Percentiles rank a stretch among this genome's conserved stretches.
Evolutionary conservation across 2,888 invertebrate genomes (phyloP).

Genomic region (Cremastobaeus sp.): DNA sequence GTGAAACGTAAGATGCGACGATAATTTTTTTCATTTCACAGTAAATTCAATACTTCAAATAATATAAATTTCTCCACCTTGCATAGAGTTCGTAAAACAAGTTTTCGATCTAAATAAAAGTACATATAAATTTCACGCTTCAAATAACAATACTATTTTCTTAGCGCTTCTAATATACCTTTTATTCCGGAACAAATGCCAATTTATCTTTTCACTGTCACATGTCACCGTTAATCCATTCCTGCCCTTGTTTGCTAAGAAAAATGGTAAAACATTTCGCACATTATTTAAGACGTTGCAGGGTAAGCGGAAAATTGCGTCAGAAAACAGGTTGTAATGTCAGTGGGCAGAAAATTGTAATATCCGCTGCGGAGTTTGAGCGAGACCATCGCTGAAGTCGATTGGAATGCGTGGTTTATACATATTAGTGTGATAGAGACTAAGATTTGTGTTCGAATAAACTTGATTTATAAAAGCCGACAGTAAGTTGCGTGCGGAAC

Average conservation of each 20-base stretch:
- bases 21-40: no score
- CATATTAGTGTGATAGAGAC: conserved; percentile 50
- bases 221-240: conserved; percentile 45
- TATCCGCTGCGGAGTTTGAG: conserved; percentile 27
- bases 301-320: conserved; percentile 24
- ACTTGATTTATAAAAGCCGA: conserved; percentile 69
- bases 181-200: conserved; percentile 33
- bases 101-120: conserved; percentile 7
- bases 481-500: conserved; percentile 57
- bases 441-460: conserved; percentile 32
- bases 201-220: conserved; percentile 44
- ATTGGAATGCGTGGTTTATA: conserved; percentile 33
- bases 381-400: conserved; percentile 17
- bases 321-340: conserved; percentile 17
- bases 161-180: conserved; percentile 36
- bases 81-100: not conserved
- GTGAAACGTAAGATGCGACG: not conserved
- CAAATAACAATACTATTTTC: conserved; percentile 41
- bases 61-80: no score
- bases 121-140: conserved; percentile 18
- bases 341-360: conserved; percentile 24
- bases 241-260: conserved; percentile 34
- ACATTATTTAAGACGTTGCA: conserved; percentile 34
- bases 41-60: not conserved
- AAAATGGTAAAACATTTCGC: conserved; percentile 46